A percentile compares a stretch with the other conserved stretches of the same genome.
phyloP scores from a whole-genome alignment of 1,140 invertebrate species.

The Gerris buenoi region DNA sequence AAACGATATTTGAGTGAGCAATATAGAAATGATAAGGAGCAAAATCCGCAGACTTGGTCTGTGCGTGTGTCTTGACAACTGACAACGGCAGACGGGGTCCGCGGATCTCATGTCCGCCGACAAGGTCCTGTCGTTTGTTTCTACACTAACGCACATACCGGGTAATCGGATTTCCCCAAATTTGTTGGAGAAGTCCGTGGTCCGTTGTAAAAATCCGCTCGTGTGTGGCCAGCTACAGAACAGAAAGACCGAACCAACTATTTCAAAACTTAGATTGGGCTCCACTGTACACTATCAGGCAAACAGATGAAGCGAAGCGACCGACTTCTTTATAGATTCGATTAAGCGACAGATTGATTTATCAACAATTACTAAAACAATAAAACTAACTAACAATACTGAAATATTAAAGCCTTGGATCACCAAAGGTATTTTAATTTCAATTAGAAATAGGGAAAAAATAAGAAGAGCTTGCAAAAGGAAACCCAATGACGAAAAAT shows the following conservation, averaged over 20 bases:
- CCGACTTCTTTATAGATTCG: neutral
- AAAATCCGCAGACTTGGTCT: too few species aligned
- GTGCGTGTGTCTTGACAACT: too few species aligned
- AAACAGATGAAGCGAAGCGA: neutral
- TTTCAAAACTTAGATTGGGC: neutral
- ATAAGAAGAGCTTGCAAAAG: neutral
- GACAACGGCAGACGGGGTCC: too few species aligned
- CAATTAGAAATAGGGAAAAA: neutral
- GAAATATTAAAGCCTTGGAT: neutral
- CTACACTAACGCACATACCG: too few species aligned
- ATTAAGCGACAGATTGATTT: neutral
- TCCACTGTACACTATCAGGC: neutral
- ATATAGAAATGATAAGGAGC: too few species aligned
- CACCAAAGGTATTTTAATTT: neutral
- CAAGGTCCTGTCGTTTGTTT: too few species aligned
- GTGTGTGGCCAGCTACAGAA: too few species aligned
- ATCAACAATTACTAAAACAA: neutral
- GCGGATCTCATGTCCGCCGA: too few species aligned
- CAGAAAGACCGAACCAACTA: neutral
- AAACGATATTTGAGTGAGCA: too few species aligned
- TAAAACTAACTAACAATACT: neutral
- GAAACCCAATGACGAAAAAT: neutral
- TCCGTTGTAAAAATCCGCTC: too few species aligned
- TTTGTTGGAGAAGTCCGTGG: too few species aligned
- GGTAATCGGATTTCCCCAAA: too few species aligned